Conservation (phyloP, 23 tunicate genomes). For the Oikopleura vanhoeffeni region DNA sequence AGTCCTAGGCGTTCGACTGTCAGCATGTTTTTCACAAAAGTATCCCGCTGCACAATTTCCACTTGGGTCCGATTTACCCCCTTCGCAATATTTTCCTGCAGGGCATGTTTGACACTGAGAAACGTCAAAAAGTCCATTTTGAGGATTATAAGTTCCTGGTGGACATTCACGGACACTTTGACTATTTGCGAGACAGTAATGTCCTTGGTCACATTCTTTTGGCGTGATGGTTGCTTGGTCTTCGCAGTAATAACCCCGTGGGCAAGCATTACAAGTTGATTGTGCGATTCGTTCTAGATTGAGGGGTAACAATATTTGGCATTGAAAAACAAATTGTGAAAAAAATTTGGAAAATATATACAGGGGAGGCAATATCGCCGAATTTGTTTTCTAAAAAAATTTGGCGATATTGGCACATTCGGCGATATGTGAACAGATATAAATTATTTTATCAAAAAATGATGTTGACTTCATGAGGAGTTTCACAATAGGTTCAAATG, state of each 20-base stretch:
- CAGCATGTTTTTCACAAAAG: neutral
- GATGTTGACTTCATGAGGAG: too few species aligned
- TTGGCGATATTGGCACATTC: too few species aligned
- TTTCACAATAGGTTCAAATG: too few species aligned
- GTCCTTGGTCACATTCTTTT: slow-evolving; percentile 38
- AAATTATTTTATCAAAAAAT: too few species aligned
- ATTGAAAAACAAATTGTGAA: too few species aligned
- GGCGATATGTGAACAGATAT: too few species aligned
- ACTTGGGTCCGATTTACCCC: too few species aligned
- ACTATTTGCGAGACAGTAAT: slow-evolving; percentile 25
- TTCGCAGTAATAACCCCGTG: slow-evolving; percentile 54
- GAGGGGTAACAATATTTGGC: too few species aligned
- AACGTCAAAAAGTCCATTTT: slow-evolving; percentile 24
- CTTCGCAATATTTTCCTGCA: neutral
- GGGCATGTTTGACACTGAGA: neutral
- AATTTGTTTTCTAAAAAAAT: too few species aligned
- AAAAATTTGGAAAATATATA: too few species aligned
- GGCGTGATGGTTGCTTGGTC: slow-evolving; percentile 13
- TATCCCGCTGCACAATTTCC: neutral
- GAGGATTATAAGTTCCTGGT: slow-evolving; percentile 56
- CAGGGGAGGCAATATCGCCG: too few species aligned
- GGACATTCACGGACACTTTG: slow-evolving; percentile 20
- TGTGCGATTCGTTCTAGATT: slow-evolving; percentile 21
- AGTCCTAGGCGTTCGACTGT: neutral
- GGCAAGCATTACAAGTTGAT: slow-evolving; percentile 40